Evolutionary conservation across 2,113 vertebrate species (phyloP), one percentile per base, ranked within the genome.

Genomic region (Catagonus wagneri): DNA sequence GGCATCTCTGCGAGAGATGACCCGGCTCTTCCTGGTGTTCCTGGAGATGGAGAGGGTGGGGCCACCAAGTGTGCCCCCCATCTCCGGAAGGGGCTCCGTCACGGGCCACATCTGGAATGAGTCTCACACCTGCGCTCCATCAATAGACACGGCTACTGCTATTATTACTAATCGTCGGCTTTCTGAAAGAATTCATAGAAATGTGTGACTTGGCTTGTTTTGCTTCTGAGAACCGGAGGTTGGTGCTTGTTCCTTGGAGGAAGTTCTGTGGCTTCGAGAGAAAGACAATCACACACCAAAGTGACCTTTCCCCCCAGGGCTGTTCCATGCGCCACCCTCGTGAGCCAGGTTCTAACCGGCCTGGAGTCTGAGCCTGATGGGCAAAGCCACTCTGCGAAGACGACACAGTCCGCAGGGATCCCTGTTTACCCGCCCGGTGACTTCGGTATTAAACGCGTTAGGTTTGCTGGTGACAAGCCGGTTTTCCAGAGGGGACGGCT

Each of bases 191-290:
- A 72, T 97, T 96, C 93, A 93, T 34, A 95, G 92, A 95, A 97
- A 80, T 7, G 23, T 63, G 92, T 80, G 84, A 89, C 74, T 93
- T 7, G 39, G 58, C 68, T 94, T 76, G 69, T 79, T 86, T 91
- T 75, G 50, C 90, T 97, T 97, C 93, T 88, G 68, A 97, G 96
- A 97, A 92, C 32, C 3, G 14, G 72, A 90, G 96, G 89, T 89
- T 50, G 34, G 72, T 15, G 68, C 81, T 81, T 61, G 54, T 11
- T 92, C 80, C 89, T 92, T 71, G 27, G 85, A 96, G 86, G 90
- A 95, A 97, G 95, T 71, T 87, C 76, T 95, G 87, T 93, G 94
- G 84, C 92, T 96, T 56, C 89, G 88, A 86, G 89, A 97, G 86
- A 84, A 17, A 93, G 52, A 79, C 81, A 95, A 87, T 58, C 27